Percentiles rank a stretch among this genome's conserved stretches.
These are phyloP conservation scores for Marcusenius ussheri DNA, from an alignment of 2,113 vertebrate species.

Conservation along the genomic window DNA sequence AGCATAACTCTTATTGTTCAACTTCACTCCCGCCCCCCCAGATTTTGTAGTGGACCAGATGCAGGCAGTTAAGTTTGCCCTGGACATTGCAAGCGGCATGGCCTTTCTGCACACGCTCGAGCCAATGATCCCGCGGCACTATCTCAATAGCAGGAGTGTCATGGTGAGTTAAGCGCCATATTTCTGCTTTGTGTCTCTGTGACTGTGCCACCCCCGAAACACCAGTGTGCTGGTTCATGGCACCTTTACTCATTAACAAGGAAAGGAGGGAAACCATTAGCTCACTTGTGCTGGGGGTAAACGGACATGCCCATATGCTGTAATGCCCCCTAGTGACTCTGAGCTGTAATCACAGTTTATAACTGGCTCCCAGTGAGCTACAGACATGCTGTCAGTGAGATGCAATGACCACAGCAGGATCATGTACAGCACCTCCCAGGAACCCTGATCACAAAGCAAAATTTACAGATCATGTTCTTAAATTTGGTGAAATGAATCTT, in stretches of 20 bases:
- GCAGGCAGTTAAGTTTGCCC: constrained; percentile 89
- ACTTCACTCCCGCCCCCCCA: constrained; percentile 32
- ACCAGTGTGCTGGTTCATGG: background rate
- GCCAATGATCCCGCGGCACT: constrained; percentile 90
- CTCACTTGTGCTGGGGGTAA: background rate
- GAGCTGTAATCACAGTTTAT: background rate
- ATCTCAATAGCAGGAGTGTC: constrained; percentile 90
- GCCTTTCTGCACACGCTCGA: constrained; percentile 94
- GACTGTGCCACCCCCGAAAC: background rate
- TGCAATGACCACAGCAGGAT: background rate
- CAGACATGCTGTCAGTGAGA: background rate
- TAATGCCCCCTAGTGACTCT: background rate
- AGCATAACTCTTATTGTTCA: background rate
- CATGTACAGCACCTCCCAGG: background rate
- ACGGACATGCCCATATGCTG: background rate
- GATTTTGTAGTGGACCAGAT: constrained; percentile 96
- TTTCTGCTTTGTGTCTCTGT: background rate
- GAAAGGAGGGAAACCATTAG: background rate
- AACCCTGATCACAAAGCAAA: background rate
- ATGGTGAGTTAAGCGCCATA: constrained; percentile 71
- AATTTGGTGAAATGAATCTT: background rate
- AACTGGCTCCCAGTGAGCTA: background rate
- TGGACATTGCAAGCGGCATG: constrained; percentile 91
- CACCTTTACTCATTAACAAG: background rate
- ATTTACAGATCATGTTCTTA: background rate